Evolutionary conservation across 1,140 invertebrate species (phyloP), one percentile per base, ranked within the genome.

Genomic region (Hypothenemus hampei): DNA sequence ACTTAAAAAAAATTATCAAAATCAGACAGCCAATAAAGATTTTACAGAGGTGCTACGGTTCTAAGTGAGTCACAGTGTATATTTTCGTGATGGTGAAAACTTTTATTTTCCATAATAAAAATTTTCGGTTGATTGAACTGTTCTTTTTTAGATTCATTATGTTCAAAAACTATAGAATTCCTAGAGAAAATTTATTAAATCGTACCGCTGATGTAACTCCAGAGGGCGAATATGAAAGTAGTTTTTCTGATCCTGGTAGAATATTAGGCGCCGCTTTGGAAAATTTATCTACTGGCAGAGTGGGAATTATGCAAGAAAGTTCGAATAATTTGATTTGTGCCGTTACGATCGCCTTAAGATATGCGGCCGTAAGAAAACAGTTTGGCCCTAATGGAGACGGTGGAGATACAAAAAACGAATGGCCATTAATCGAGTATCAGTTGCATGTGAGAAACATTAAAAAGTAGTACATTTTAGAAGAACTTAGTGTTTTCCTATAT

Each of bases 341-440:
- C 10, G 69, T 95, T 1, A 78, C 85, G 0, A 95, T 97, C 59
- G 90, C 92, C 0, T 77, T 95, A 15, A 78, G 95, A 35, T 97
- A 98, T 75, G 89, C 91, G 29, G 90, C 88, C 2, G 85, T 88
- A 1, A 76, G 94, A 33, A 86, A 81, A 71, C 95, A 97, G 75
- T 97, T 97, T 74, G 89, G 90, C 3, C 82, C 83, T 24, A 73
- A 81, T 11, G 75, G 77, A 4, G 71, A 77, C 21, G 77, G 77
- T 49, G 76, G 77, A 45, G 36, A 44, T 13, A 59, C 59, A 13
- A 43, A 77, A 51, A 75, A 77, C 44, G 92, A 96, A 76, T 76
- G 86, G 43, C 83, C 92, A 18, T 84, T 97, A 37, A 74, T 97
- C 45, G 92, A 97, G 71, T 97, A 97, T 75, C 91, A 90, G 70